Evolutionary conservation across 2,888 invertebrate species (phyloP), one percentile per base, ranked within the genome.

Genomic region (Orthonevra nobilis): DNA sequence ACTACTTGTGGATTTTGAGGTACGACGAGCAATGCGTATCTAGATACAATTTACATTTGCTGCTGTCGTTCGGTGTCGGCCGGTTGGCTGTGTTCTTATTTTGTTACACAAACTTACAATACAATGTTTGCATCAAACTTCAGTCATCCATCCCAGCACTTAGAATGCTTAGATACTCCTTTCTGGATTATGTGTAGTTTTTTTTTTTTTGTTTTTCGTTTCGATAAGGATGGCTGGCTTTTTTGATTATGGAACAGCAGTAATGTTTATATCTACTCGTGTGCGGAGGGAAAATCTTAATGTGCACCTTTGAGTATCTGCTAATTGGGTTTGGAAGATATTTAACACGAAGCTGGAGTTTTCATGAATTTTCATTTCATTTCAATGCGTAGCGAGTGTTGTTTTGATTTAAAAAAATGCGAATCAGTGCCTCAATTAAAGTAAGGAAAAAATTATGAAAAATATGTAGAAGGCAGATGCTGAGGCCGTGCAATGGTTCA

Each of bases 181-280:
- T 54, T 42, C 44, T 58, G 48, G 48, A 46, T 10, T 30, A 15
- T 42, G 26, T 12, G 23, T 12, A 9, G 14, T 23, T 42, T 32
- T 46, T 30, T 52, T 17, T 32, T 17, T 28, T 56, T 17, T 46
- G 28, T 44, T 9, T 10, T 4, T 46, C 20, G 28, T 30, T 17
- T 56, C 48, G 79, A 68, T 58, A 73, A 56, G 79, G 79, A 79
- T 79, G 79, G 79, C 30, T 79, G 73, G 26, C 60, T 60, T 64
- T 66, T 72, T 72, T 77, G 64, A 77, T 77, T 77, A 72, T 69
- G 63, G 50, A 75, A 69, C 40, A 63, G 52, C 58, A 58, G 61
- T 64, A 42, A n/a, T n/a, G n/a, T n/a, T n/a, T n/a, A n/a, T n/a
- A n/a, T n/a, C 23, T 5, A 23, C 5, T 23, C 23, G 3, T 23